Evolutionary conservation across 2,797 vertebrate genomes (phyloP).

Genomic region (Bryconaethiops microstoma): DNA sequence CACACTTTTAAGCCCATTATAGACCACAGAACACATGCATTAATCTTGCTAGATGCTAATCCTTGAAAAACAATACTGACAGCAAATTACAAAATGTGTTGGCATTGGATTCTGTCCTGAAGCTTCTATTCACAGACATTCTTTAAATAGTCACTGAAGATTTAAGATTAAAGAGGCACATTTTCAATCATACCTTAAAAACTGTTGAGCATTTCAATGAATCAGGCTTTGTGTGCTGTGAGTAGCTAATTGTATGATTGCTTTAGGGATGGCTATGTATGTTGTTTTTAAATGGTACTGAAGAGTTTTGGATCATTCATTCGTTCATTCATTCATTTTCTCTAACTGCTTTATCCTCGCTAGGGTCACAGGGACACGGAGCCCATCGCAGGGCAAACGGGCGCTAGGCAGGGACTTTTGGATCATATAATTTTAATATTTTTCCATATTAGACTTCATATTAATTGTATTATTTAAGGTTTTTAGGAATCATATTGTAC

Average conservation of each 20-base stretch:
- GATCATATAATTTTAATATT: no score
- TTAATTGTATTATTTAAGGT: background rate
- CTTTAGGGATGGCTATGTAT: no score
- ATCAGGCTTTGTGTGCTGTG: constrained; percentile 8
- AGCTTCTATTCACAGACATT: constrained; percentile 5
- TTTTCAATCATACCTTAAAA: constrained; percentile 6
- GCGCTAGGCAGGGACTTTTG: no score
- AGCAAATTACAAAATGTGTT: constrained; percentile 29
- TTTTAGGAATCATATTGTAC: background rate
- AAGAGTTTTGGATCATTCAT: no score
- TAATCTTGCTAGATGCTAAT: constrained; percentile 50
- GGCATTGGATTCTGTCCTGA: background rate
- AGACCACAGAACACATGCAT: constrained; percentile 34
- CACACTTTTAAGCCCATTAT: constrained; percentile 39
- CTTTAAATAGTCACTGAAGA: constrained; percentile 1
- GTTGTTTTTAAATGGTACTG: no score
- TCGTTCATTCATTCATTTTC: no score
- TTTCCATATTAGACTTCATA: background rate
- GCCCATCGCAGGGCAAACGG: no score
- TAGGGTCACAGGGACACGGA: no score
- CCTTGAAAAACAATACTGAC: constrained; percentile 47
- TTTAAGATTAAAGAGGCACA: background rate
- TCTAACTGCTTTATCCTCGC: no score
- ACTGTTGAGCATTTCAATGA: background rate
- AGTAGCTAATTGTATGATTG: no score